A percentile compares a stretch with the other conserved stretches of the same genome.
phyloP scores from a whole-genome alignment of 2,113 vertebrate genomes.

The Oostethus manadensis region DNA sequence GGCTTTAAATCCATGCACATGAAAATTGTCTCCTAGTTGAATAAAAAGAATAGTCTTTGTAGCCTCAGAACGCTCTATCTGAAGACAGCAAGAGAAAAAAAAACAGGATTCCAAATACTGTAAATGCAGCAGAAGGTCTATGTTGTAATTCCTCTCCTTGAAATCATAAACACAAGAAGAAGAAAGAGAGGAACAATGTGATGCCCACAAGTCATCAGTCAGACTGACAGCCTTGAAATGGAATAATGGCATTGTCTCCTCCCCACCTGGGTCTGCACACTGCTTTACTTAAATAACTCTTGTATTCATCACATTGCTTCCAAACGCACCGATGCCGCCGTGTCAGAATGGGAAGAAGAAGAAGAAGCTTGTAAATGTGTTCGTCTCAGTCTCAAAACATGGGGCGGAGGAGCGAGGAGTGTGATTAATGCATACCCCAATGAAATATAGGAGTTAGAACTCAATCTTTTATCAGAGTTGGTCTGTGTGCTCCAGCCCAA shows the following conservation, averaged over 20 bases:
- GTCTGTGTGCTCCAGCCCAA: too few relatives aligned
- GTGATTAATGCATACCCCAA: conserved; percentile 10
- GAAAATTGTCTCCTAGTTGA: background rate
- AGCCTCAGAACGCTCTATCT: too few relatives aligned
- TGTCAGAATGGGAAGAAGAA: conserved; percentile 34
- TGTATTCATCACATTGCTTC: conserved; percentile 48
- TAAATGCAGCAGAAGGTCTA: conserved; percentile 37
- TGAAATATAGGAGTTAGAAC: too few relatives aligned
- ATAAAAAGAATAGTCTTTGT: background rate
- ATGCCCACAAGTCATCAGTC: conserved; percentile 62
- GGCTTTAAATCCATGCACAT: background rate
- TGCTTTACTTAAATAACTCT: conserved; percentile 62
- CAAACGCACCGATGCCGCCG: conserved; percentile 26
- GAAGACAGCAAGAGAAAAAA: background rate
- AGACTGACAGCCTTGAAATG: conserved; percentile 68
- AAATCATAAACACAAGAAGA: conserved; percentile 66
- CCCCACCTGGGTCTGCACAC: conserved; percentile 50
- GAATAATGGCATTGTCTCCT: conserved; percentile 61
- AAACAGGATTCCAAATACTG: conserved; percentile 49
- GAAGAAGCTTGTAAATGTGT: conserved; percentile 16
- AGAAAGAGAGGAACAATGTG: conserved; percentile 53
- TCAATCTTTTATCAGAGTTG: too few relatives aligned
- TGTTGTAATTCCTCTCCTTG: conserved; percentile 55
- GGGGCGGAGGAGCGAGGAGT: background rate
- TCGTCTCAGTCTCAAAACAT: conserved; percentile 17